phyloP scores from a whole-genome alignment of 1,140 invertebrate genomes.

The Parapsyche elsis region DNA sequence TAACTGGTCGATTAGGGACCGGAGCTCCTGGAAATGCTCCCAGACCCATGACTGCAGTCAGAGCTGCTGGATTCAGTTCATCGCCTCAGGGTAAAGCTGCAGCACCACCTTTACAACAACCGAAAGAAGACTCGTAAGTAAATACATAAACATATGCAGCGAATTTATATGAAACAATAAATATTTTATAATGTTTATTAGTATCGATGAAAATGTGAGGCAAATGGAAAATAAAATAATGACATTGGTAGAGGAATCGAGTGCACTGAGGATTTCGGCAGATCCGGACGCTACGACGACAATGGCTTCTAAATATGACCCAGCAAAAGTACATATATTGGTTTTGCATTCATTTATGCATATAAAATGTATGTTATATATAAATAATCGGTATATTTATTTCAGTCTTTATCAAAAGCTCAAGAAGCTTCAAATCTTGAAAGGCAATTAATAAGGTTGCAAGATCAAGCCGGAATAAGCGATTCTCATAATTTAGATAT shows the following conservation, averaged over 20 bases:
- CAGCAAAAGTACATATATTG: slow-evolving; percentile 37
- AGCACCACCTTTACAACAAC: slow-evolving; percentile 71
- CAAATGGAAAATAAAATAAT: slow-evolving; percentile 80
- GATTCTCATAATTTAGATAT: slow-evolving; percentile 93
- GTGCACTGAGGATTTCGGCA: slow-evolving; percentile 63
- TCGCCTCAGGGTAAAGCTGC: slow-evolving; percentile 70
- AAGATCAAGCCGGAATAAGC: slow-evolving; percentile 88
- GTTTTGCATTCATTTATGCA: neutral
- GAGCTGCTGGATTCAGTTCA: slow-evolving; percentile 93
- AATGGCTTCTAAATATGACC: slow-evolving; percentile 31
- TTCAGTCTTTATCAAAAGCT: slow-evolving; percentile 85
- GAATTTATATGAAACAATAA: too few relatives aligned
- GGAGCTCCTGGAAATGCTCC: slow-evolving; percentile 58
- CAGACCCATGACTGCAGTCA: slow-evolving; percentile 95
- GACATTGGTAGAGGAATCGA: slow-evolving; percentile 81
- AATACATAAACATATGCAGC: too few relatives aligned
- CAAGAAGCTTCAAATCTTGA: slow-evolving; percentile 97
- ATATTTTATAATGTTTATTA: slow-evolving; percentile 58
- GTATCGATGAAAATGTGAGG: slow-evolving; percentile 81
- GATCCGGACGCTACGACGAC: slow-evolving; percentile 28
- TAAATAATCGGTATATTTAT: slow-evolving; percentile 26
- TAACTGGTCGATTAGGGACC: slow-evolving; percentile 58
- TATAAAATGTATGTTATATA: neutral
- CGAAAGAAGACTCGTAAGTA: slow-evolving; percentile 80
- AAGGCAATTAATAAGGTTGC: slow-evolving; percentile 85